Percentiles rank a stretch among this genome's conserved stretches.
Evolutionary conservation across 1,140 invertebrate genomes (phyloP).

Genomic region (Whitmania pigra): DNA sequence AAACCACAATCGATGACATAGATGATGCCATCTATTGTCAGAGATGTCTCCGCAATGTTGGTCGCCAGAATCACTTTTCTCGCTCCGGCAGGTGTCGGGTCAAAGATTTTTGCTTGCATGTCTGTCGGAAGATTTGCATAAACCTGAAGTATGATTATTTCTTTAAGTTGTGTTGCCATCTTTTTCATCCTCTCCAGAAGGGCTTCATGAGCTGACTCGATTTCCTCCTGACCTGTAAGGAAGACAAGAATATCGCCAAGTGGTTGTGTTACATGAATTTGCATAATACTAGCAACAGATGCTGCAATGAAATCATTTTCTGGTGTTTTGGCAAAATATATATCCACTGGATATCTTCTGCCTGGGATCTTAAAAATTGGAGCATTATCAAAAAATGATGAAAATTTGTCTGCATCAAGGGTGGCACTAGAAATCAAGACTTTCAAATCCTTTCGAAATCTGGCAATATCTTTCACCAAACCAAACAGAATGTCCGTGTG

Average conservation of each 20-base stretch:
- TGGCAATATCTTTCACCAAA: constrained; percentile 89
- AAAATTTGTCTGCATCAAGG: constrained; percentile 94
- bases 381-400: constrained; percentile 93
- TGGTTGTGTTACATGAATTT: constrained; percentile 88
- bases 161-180: constrained; percentile 80
- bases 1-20: constrained; percentile 99
- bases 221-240: constrained; percentile 85
- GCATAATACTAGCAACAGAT: constrained; percentile 84
- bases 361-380: constrained; percentile 94
- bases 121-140: constrained; percentile 97
- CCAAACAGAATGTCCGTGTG: constrained; percentile 98
- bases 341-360: constrained; percentile 69
- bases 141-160: constrained; percentile 85
- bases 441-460: constrained; percentile 87
- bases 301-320: constrained; percentile 98
- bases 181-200: constrained; percentile 73
- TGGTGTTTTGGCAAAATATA: constrained; percentile 96
- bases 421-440: constrained; percentile 94
- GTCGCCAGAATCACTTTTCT: constrained; percentile 88
- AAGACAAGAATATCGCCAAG: constrained; percentile 91
- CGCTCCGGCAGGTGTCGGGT: constrained; percentile 82
- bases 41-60: constrained; percentile 96
- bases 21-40: constrained; percentile 97
- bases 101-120: constrained; percentile 96
- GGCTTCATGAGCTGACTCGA: constrained; percentile 87